phyloP scores from a whole-genome alignment of 1,140 invertebrate genomes.

The Heliothis subflexa region DNA sequence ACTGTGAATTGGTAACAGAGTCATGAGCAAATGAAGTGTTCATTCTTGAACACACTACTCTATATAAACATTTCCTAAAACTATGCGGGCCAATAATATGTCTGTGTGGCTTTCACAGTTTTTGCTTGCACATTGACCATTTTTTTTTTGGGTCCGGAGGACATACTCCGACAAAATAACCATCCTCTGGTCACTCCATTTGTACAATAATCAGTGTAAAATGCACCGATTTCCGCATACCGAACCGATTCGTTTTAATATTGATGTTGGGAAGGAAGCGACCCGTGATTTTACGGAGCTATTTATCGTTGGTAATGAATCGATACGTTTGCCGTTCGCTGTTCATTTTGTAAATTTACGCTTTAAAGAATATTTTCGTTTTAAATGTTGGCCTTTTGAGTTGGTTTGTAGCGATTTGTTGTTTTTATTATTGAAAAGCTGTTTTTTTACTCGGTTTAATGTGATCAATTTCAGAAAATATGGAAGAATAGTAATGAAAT shows the following conservation, averaged over 20 bases:
- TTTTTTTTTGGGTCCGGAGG: background rate
- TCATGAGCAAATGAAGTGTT: background rate
- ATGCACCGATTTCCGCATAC: conserved; percentile 5
- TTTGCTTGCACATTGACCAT: background rate
- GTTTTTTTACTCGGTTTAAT: too few species aligned
- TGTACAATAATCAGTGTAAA: conserved; percentile 1
- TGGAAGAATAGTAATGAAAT: too few species aligned
- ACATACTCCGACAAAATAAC: background rate
- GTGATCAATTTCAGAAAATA: too few species aligned
- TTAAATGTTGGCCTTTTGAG: background rate
- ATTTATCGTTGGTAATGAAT: conserved; percentile 36
- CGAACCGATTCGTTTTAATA: conserved; percentile 30
- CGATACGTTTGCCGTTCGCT: conserved; percentile 18
- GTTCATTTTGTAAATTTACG: conserved; percentile 1
- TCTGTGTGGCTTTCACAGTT: too few species aligned
- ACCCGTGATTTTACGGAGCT: conserved; percentile 22
- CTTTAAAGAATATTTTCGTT: background rate
- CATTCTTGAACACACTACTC: background rate
- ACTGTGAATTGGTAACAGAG: background rate
- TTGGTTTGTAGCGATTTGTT: too few species aligned
- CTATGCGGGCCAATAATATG: too few species aligned
- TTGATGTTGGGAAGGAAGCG: conserved; percentile 34
- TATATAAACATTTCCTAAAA: background rate
- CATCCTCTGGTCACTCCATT: conserved; percentile 8
- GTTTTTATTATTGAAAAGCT: too few species aligned